These are phyloP conservation scores for Cacatua alba DNA, from an alignment of 2,113 vertebrate genomes.

Conservation along the genomic window DNA sequence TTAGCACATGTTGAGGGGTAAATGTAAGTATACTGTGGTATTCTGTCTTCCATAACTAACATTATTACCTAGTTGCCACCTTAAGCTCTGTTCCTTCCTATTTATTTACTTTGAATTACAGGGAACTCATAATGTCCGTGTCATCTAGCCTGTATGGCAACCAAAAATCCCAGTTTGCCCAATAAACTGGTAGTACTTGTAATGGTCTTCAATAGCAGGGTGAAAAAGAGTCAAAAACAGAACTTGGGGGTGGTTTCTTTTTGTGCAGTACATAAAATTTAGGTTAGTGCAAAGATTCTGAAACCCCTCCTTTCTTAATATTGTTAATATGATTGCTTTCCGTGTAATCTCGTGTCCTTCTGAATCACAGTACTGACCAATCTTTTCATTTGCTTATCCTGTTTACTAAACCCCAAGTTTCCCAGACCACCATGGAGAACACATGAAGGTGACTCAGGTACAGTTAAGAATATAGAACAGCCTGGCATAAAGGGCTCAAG, in stretches of 20 bases:
- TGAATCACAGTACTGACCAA: constrained; percentile 28
- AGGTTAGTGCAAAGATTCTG: background rate
- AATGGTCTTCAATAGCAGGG: background rate
- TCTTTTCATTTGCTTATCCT: constrained; percentile 44
- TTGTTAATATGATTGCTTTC: background rate
- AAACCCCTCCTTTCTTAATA: background rate
- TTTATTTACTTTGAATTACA: background rate
- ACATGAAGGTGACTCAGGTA: constrained; percentile 55
- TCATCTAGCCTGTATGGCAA: background rate
- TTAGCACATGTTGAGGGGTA: background rate
- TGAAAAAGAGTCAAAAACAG: background rate
- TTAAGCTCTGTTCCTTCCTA: background rate
- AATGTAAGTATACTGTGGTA: background rate
- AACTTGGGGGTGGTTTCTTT: background rate
- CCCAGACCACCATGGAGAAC: background rate
- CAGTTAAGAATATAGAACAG: constrained; percentile 28
- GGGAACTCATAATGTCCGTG: background rate
- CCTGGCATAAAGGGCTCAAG: constrained; percentile 34
- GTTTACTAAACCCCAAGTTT: constrained; percentile 26
- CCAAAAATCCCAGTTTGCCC: background rate
- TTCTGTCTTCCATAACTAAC: background rate
- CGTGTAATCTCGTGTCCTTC: background rate
- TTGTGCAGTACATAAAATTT: background rate
- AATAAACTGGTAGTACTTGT: background rate
- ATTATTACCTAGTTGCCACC: background rate